Base-by-base conservation (phyloP, 2,113 vertebrate genomes). In the Tursiops truncatus region DNA sequence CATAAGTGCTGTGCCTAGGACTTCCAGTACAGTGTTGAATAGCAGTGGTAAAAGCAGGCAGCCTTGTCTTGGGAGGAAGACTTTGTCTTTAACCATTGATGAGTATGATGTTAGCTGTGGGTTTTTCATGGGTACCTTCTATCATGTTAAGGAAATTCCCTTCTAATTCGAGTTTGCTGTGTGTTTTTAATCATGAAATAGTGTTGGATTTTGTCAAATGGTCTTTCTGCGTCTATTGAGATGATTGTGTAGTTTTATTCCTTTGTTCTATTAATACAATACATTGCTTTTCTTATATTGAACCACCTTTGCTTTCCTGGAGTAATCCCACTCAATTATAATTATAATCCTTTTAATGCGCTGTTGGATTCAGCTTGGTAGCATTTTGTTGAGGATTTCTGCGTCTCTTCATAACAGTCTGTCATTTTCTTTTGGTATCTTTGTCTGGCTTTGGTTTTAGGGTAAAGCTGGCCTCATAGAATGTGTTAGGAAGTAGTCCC, bases 121-220 rank as follows among this genome's bases (percentile, higher is more conserved):
- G 28, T 62, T 93, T 70, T 96, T 89, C 68, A 83, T 93, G 79
- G 83, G 93, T 83, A n/a, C 8, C 25, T 53, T 89, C 85, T 70
- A n/a, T 82, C 67, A 56, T 38, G 25, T 92, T 71, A 60, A 18
- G 23, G 53, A 84, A 50, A 44, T 65, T 73, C 47, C 44, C 38
- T 88, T 65, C 56, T 73, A 13, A 63, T 31, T 31, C 80, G 71
- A 11, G 62, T 93, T 85, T 93, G 21, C n/a, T 93, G 28, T 62
- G 1, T 70, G 13, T 79, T 95, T 84, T 85, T 38, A 83, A 84
- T 95, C 62, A 79, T 92, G 56, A 95, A 80, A 71, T 11, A 28
- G 53, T 95, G n/a, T 73, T 60, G n/a, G 11, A 85, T 85, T 89
- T 94, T 95, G 44, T 92, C 38, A 92, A 23, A 18, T 58, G 41